Evolutionary conservation across 2,797 vertebrate genomes (phyloP), one percentile per base, ranked within the genome.

Genomic region (Coregonus suidteri): DNA sequence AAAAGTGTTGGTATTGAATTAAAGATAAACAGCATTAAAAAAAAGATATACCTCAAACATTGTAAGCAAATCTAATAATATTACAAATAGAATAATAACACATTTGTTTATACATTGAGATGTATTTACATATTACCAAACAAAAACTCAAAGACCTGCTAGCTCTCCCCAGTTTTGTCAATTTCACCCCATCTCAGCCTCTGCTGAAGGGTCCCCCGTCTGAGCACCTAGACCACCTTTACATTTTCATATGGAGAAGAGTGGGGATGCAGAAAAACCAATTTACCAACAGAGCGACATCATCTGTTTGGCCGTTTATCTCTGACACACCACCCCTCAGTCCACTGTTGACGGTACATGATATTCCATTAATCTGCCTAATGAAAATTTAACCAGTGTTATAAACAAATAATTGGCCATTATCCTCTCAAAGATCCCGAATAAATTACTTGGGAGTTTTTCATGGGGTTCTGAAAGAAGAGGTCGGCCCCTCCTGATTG

Each of bases 331-430:
- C 98, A 99, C 97, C 96, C 96, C 96, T 97, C 96, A 94, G 96
- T 96, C 96, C 96, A 95, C 95, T 99, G 98, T 99, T 99, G 97
- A 99, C 98, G 99, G 97, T 98, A 98, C 98, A 98, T 99, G 98
- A 99, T 98, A 99, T 99, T 98, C 97, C 98, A 99, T 99, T 99
- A 99, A 99, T 99, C 98, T 98, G 96, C 97, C 97, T 99, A 99
- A 99, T 99, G 98, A 99, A 99, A 99, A 99, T 99, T 99, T 99
- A 99, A 99, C 97, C 97, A 99, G 97, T 98, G 97, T 99, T 99
- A 99, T 99, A 99, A 99, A 99, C 98, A 99, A 99, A 99, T 99
- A 99, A 98, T 98, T 98, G 98, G 95, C 97, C 97, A 98, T 99
- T 99, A 99, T 99, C 98, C 97, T 98, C 96, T 98, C 97, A 97